Evolutionary conservation across 1,140 invertebrate species (phyloP).

Genomic region (Mycetomoellerius zeteki): DNA sequence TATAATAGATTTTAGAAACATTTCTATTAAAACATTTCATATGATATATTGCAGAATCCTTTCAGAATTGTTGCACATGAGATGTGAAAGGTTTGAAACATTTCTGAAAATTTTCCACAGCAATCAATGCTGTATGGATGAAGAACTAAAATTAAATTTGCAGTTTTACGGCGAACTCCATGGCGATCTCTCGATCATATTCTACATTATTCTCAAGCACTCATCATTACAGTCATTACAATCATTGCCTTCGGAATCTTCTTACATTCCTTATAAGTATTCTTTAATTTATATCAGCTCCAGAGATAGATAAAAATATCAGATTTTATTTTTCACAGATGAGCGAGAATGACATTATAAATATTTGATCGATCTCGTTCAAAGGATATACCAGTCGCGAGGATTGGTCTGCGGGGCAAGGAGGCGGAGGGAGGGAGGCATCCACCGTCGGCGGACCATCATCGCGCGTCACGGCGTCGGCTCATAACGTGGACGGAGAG

Average conservation of each 20-base stretch:
- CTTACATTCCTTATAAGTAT: neutral
- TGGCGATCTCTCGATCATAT: neutral
- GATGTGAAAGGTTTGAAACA: too few relatives aligned
- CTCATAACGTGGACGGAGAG: too few relatives aligned
- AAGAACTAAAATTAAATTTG: neutral
- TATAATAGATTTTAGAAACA: too few relatives aligned
- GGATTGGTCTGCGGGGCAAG: neutral
- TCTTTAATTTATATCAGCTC: neutral
- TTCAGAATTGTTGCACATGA: too few relatives aligned
- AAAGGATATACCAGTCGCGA: neutral
- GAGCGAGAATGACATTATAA: neutral
- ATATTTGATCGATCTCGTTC: neutral
- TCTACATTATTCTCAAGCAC: neutral
- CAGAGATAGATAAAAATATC: too few relatives aligned
- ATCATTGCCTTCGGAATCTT: neutral
- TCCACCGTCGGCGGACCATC: slow-evolving; percentile 6
- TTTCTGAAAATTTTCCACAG: too few relatives aligned
- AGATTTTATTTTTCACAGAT: neutral
- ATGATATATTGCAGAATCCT: too few relatives aligned
- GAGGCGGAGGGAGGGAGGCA: neutral
- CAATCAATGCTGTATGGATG: neutral
- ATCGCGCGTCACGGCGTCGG: neutral
- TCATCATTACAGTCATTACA: neutral
- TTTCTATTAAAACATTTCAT: too few relatives aligned
- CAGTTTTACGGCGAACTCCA: neutral